Base-by-base conservation (phyloP, 2,797 vertebrate species). In the Kryptopterus vitreolus region DNA sequence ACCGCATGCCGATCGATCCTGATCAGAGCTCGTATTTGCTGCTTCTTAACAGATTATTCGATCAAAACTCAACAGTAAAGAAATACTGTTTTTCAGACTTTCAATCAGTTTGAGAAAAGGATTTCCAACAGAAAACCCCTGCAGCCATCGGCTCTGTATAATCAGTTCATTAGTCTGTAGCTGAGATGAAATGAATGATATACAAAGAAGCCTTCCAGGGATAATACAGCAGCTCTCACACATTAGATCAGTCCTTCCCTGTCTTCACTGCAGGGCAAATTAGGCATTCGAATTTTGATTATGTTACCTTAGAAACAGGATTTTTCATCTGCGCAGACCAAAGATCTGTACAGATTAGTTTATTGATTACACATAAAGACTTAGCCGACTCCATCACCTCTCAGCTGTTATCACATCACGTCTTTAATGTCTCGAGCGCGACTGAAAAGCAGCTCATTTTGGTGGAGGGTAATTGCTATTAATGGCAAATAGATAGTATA, bases 101-200 rank as follows among this genome's bases (percentile, higher is more conserved):
- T 78, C 59, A 53, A 57, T 82, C 65, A 62, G 26, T 38, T 68
- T 69, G 35, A 22, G 46, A 74, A 46, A 46, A 80, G 63, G 1
- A 77, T 71, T 59, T 78, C 38, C 63, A 69, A 11, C 79, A 38
- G 65, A 35, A 22, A 38, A 82, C 63, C 46, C 15, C 70, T 80
- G 26, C 43, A 77, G 66, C 58, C 79, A 53, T 65, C 80, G 75
- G 72, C 82, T 83, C 68, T 71, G 58, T 75, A 38, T 63, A 81
- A 80, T 84, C 72, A 81, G 65, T 86, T 85, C 76, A 80, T 85
- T 82, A 79, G 63, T 78, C 62, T 81, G 55, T 59, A 11, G 33
- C 66, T 79, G 65, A 77, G 38, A 81, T 75, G 66, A 61, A 81
- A 85, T 70, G 46, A 43, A 52, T 77, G 57, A 59, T 70, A 82